A percentile compares a stretch with the other conserved stretches of the same genome.
Conservation (phyloP, 2,113 vertebrate genomes). For the Rattus rattus region DNA sequence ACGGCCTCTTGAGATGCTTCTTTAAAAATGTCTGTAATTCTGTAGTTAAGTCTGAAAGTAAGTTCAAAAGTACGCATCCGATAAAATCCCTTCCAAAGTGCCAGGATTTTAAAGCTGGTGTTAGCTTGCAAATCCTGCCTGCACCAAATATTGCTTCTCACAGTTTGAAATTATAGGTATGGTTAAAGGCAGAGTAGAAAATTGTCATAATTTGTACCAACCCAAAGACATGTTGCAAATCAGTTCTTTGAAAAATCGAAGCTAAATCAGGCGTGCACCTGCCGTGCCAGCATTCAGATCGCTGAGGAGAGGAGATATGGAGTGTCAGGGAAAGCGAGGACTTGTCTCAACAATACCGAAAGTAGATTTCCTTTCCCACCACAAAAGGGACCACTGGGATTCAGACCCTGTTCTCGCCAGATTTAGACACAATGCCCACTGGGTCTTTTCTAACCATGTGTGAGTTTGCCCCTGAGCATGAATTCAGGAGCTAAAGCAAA, state of each 20-base stretch:
- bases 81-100: background rate
- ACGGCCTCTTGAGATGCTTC: background rate
- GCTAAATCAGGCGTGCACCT: background rate
- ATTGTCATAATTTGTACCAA: background rate
- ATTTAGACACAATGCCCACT: background rate
- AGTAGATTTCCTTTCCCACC: background rate
- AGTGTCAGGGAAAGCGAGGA: background rate
- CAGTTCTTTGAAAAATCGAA: conserved; percentile 27
- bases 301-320: background rate
- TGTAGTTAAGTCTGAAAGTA: background rate
- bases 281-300: background rate
- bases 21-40: background rate
- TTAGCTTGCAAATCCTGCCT: background rate
- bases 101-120: background rate
- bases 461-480: background rate
- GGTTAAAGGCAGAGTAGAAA: background rate
- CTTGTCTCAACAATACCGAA: background rate
- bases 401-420: background rate
- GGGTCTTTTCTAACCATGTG: background rate
- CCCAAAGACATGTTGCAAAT: background rate
- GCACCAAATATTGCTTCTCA: background rate
- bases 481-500: conserved; percentile 13
- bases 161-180: background rate
- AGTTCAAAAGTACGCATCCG: background rate
- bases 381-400: background rate